Evolutionary conservation across 2,113 vertebrate genomes (phyloP).

Genomic region (Perccottus glenii): DNA sequence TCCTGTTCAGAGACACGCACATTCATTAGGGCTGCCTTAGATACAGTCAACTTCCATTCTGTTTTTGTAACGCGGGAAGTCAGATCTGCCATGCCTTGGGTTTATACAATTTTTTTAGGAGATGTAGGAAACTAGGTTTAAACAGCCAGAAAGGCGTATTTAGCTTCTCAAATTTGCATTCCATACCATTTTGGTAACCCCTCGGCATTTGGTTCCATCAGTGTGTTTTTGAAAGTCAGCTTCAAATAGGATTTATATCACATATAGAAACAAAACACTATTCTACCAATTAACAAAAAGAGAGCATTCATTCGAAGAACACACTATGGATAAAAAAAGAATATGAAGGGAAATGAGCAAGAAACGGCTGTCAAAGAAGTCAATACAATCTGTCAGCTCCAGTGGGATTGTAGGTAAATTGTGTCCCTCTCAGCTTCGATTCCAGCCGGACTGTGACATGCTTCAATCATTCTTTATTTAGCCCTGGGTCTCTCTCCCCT

Average conservation of each 20-base stretch:
- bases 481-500: slow-evolving; percentile 24
- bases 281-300: background rate
- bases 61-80: background rate
- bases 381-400: slow-evolving; percentile 41
- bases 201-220: too few species aligned
- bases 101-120: background rate
- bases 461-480: slow-evolving; percentile 66
- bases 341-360: background rate
- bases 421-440: slow-evolving; percentile 40
- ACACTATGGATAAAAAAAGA: background rate
- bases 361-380: background rate
- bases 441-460: slow-evolving; percentile 49
- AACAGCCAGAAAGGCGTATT: too few species aligned
- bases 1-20: background rate
- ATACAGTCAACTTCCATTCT: background rate
- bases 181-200: too few species aligned
- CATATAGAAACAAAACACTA: background rate
- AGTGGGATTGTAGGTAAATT: slow-evolving; percentile 49
- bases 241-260: too few species aligned
- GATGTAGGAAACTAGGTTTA: too few species aligned
- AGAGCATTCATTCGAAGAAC: background rate
- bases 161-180: too few species aligned
- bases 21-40: background rate
- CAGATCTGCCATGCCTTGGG: background rate
- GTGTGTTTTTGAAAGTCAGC: too few species aligned